phyloP scores from a whole-genome alignment of 2,888 invertebrate genomes.

The Anorthoa munda region DNA sequence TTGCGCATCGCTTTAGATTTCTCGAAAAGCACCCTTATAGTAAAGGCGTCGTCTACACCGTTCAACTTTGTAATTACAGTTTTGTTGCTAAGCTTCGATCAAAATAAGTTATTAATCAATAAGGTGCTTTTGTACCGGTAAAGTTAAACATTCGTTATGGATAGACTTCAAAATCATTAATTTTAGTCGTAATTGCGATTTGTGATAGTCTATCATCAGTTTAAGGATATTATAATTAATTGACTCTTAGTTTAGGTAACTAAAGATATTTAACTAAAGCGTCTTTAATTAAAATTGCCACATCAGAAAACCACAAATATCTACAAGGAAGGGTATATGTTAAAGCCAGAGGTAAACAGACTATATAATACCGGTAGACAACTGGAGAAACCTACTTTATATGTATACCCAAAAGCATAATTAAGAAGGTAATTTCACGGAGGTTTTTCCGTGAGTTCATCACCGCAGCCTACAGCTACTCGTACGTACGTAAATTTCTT shows the following conservation, averaged over 20 bases:
- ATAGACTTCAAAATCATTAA: not conserved
- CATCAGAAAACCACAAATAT: conserved; percentile 12
- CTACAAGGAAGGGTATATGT: not conserved
- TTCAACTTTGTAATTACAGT: conserved; percentile 52
- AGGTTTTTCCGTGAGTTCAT: conserved; percentile 52
- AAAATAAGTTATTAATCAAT: conserved; percentile 37
- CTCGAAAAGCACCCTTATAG: not conserved
- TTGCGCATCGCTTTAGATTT: not conserved
- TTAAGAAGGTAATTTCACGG: conserved; percentile 59
- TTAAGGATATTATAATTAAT: not conserved
- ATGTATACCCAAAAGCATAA: conserved; percentile 56
- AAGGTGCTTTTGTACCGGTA: conserved; percentile 7
- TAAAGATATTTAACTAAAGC: not conserved
- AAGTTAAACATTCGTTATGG: not conserved
- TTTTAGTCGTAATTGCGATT: conserved; percentile 1
- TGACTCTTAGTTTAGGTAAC: not conserved
- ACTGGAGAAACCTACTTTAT: conserved; percentile 45
- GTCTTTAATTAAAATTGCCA: not conserved
- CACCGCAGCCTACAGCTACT: conserved; percentile 40
- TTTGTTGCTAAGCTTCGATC: conserved; percentile 42
- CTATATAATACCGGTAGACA: conserved; percentile 21
- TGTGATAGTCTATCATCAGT: no score
- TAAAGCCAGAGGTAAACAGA: conserved; percentile 30
- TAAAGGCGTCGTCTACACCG: conserved; percentile 22
- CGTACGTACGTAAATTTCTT: conserved; percentile 58